Conservation (phyloP, 2,113 vertebrate species). For the human (Homo sapiens) region DNA sequence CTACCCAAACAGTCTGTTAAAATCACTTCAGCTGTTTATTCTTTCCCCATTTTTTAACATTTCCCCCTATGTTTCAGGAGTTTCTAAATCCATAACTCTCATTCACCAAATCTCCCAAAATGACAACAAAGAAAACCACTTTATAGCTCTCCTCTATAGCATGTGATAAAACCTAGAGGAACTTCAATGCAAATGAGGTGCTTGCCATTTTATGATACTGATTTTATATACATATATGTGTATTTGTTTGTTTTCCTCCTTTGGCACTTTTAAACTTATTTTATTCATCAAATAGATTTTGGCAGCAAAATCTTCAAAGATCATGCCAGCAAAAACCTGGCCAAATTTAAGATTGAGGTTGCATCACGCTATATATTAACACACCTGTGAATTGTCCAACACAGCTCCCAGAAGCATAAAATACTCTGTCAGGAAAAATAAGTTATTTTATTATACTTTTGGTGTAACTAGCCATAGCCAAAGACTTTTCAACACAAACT, state of each 20-base stretch:
- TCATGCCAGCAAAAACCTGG: conserved; percentile 4
- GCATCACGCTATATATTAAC: conserved; percentile 33
- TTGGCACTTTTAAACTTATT: neutral
- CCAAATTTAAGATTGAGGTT: conserved; percentile 46
- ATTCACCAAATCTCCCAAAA: conserved; percentile 15
- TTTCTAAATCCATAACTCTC: neutral
- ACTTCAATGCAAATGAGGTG: neutral
- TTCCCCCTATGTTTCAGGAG: neutral
- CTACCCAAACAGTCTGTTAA: neutral
- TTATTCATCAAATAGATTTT: conserved; percentile 31
- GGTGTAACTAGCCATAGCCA: conserved; percentile 13
- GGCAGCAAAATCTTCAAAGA: neutral
- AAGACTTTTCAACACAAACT: conserved; percentile 46
- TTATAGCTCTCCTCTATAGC: neutral
- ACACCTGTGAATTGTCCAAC: neutral
- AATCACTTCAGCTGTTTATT: neutral
- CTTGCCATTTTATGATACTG: conserved; percentile 29
- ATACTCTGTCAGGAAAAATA: conserved; percentile 33
- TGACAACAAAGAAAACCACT: neutral
- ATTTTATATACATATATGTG: neutral
- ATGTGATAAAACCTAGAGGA: conserved; percentile 45
- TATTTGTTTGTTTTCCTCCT: neutral
- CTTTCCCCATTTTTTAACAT: neutral
- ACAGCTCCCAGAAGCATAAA: conserved; percentile 41
- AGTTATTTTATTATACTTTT: conserved; percentile 52